phyloP scores from a whole-genome alignment of 2,797 vertebrate genomes.

The Cygnus olor region DNA sequence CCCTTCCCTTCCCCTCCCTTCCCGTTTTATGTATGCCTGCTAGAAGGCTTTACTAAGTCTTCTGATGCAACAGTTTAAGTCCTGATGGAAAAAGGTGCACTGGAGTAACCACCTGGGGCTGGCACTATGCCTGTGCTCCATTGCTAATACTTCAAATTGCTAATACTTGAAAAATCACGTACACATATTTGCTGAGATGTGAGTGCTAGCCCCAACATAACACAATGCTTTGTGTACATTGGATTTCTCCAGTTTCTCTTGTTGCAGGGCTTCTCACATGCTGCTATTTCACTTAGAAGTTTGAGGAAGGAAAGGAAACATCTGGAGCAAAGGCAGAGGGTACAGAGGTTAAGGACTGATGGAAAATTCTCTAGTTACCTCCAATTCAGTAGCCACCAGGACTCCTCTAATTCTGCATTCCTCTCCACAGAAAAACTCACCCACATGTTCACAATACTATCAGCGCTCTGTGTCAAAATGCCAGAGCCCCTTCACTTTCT shows the following conservation, averaged over 20 bases:
- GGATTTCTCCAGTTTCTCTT: not conserved
- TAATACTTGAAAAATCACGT: not conserved
- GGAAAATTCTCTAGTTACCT: slow-evolving; percentile 28
- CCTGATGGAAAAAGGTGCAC: not conserved
- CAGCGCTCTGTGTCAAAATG: not conserved
- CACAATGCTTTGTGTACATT: not conserved
- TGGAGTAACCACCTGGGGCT: not conserved
- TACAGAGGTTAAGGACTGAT: slow-evolving; percentile 38
- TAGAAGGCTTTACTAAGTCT: not conserved
- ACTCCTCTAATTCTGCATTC: slow-evolving; percentile 9
- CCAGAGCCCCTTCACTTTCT: not conserved
- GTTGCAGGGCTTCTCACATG: not conserved
- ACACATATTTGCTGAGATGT: not conserved
- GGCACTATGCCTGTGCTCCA: not conserved
- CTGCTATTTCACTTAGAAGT: slow-evolving; percentile 33
- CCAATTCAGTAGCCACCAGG: slow-evolving; percentile 39
- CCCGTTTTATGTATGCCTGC: not conserved
- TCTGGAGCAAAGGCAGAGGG: slow-evolving; percentile 56
- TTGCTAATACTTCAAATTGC: not conserved
- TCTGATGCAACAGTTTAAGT: not conserved
- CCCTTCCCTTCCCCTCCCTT: too few species aligned
- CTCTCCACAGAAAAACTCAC: slow-evolving; percentile 2
- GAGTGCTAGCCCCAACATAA: not conserved
- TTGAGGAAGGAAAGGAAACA: slow-evolving; percentile 58
- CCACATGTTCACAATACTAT: not conserved